Evolutionary conservation across 2,113 vertebrate species (phyloP), one percentile per base, ranked within the genome.

Genomic region (Anoplopoma fimbria): DNA sequence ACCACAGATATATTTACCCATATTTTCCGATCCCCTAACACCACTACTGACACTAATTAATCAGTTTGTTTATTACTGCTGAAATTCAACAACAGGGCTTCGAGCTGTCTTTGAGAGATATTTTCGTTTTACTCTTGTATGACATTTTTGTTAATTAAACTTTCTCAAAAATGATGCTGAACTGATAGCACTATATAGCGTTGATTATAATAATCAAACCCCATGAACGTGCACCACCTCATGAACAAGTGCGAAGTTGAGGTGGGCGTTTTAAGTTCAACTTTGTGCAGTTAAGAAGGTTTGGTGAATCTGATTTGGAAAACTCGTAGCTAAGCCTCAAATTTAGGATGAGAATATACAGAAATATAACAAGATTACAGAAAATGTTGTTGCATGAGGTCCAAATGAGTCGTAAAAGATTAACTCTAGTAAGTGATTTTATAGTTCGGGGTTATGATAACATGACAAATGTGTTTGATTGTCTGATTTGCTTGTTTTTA

Each of bases 91-190:
- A n/a, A n/a, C n/a, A n/a, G n/a, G n/a, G n/a, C n/a, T n/a, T n/a
- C n/a, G n/a, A 25, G 55, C 70, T 47, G 9, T 42, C 8, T 58
- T 42, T 25, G 19, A 61, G 38, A 10, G 23, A 14, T n/a, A n/a
- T 17, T 58, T 7, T 21, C 2, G 27, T 51, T n/a, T 33, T n/a
- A 47, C 33, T 45, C 29, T 47, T 29, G 67, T 14, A 12, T 42
- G 27, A 65, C 9, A 65, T 76, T 65, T 65, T 25, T 38, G 23
- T 65, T 51, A 69, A 58, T 60, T 60, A 4, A 69, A 47, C 40
- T 68, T 47, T 27, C 42, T 40, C 31, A 40, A 29, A 40, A 25
- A 27, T 5, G 15, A 12, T n/a, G 12, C 6, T 19, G 9, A 49
- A 51, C n/a, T 1, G 9, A 12, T 17, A 42, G 49, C 25, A 8